Conservation (phyloP, 2,888 invertebrate species). For the Drosophila picticornis region DNA sequence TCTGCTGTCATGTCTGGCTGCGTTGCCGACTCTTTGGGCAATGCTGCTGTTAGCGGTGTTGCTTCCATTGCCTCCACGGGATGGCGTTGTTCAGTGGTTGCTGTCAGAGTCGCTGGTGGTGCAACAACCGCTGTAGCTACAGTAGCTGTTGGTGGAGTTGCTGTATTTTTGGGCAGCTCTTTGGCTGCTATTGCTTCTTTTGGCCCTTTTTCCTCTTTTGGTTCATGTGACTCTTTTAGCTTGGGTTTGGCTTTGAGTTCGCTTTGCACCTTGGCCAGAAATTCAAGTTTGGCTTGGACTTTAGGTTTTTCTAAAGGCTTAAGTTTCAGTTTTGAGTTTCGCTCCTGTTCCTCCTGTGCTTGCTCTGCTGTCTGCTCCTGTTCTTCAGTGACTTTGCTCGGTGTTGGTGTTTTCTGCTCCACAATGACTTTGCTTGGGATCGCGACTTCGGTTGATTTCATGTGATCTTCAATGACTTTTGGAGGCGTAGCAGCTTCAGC, state of each 20-base stretch:
- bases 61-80: slow-evolving; percentile 52
- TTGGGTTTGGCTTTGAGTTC: slow-evolving; percentile 61
- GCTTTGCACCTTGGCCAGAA: slow-evolving; percentile 58
- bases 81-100: slow-evolving; percentile 11
- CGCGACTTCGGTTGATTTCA: background rate
- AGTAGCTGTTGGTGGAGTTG: background rate
- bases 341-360: background rate
- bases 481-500: background rate
- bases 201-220: background rate
- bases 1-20: slow-evolving; percentile 27
- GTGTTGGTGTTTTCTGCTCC: background rate
- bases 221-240: background rate
- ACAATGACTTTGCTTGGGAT: background rate
- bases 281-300: slow-evolving; percentile 47
- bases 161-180: slow-evolving; percentile 3
- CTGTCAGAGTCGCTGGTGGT: background rate
- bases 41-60: slow-evolving; percentile 24
- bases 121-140: background rate
- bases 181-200: slow-evolving; percentile 4
- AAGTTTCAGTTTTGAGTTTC: background rate
- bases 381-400: background rate
- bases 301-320: slow-evolving; percentile 32
- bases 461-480: background rate
- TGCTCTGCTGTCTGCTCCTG: background rate
- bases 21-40: slow-evolving; percentile 53